Evolutionary conservation across 2,888 invertebrate genomes (phyloP).

Genomic region (Dicycla oo): DNA sequence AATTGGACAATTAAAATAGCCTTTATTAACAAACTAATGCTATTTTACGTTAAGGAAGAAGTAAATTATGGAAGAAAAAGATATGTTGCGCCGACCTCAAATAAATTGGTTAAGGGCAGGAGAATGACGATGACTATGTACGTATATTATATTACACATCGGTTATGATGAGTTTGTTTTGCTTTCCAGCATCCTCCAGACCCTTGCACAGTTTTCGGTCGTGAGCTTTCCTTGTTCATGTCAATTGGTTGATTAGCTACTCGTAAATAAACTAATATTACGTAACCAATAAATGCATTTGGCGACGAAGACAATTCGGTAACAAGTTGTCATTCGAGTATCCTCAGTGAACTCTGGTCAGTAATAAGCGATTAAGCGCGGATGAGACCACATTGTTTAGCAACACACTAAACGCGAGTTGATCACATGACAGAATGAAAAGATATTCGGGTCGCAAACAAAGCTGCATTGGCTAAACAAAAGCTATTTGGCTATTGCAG

Average conservation of each 20-base stretch:
- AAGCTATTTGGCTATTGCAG: slow-evolving; percentile 64
- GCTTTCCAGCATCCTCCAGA: neutral
- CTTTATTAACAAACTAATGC: neutral
- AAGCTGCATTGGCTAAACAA: slow-evolving; percentile 63
- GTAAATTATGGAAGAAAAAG: no score
- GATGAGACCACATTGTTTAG: slow-evolving; percentile 43
- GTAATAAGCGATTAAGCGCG: slow-evolving; percentile 15
- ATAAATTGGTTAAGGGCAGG: no score
- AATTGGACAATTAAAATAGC: slow-evolving; percentile 22
- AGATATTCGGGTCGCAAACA: slow-evolving; percentile 58
- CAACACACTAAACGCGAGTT: slow-evolving; percentile 21
- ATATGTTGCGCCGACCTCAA: no score
- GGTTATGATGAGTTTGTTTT: no score
- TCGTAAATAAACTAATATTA: slow-evolving; percentile 6
- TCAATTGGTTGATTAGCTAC: slow-evolving; percentile 20
- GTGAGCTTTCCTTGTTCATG: neutral
- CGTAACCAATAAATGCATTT: neutral
- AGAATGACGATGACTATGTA: neutral
- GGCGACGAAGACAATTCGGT: neutral
- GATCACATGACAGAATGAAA: slow-evolving; percentile 54
- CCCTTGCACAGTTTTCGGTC: neutral
- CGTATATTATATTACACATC: no score
- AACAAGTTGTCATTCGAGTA: slow-evolving; percentile 2
- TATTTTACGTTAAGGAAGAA: neutral
- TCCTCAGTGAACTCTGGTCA: slow-evolving; percentile 17